Base-by-base conservation (phyloP, 2,888 invertebrate genomes). In the Smittia sp. region DNA sequence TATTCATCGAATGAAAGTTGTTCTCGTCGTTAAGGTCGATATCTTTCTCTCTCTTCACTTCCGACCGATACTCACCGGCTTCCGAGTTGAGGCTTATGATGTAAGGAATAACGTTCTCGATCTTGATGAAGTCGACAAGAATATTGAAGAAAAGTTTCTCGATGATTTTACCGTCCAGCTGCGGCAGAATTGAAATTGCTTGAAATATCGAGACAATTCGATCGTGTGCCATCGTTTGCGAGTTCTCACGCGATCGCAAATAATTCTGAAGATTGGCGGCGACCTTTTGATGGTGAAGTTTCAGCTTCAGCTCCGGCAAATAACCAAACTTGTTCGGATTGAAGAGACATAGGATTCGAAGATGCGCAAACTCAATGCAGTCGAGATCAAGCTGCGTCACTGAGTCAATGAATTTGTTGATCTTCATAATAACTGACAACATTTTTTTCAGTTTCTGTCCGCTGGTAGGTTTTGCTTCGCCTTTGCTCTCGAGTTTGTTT, bases 141-240 rank as follows among this genome's bases (percentile, higher is more conserved):
- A 93, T 94, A 1, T 94, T 90, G 80, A 97, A 96, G 85, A 96
- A 96, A 73, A 96, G 86, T 79, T 96, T 96, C 81, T 96, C 96
- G 73, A 96, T 85, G 75, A 92, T 87, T 13, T 89, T 84, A 1
- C 91, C 89, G 74, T 90, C 88, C 80, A 91, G 88, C 76, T 89
- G 87, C 76, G 91, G 85, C 24, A 93, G 82, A 3, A 89, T 88
- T 0, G 91, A 88, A 75, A 96, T 85, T 79, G 18, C n/a, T 27
- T 22, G 66, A 22, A 22, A 67, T 3, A 74, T 52, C 13, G 41
- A 54, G 15, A 69, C 24, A 6, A 62, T 39, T 11, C 62, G 38
- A 1, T 72, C 58, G 22, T 62, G 32, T n/a, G 15, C 11, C 1
- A 38, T 9, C n/a, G 52, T 25, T 18, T 62, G 38, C n/a, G 27